These are phyloP conservation scores for Mamestra configurata DNA, from an alignment of 1,140 invertebrate genomes.

Conservation along the genomic window DNA sequence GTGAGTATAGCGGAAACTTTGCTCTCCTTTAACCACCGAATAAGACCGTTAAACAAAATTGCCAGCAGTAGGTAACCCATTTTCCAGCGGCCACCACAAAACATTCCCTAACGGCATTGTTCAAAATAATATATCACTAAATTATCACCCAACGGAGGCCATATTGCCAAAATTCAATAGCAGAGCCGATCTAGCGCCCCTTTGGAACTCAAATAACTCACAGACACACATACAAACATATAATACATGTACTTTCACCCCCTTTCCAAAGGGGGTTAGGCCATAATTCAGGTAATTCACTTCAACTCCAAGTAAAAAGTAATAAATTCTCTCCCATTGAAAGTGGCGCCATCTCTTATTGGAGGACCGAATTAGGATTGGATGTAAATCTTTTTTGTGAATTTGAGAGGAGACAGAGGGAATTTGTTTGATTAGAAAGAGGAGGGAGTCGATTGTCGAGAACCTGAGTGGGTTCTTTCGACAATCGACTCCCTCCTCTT, in stretches of 20 bases:
- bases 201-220: conserved; percentile 10
- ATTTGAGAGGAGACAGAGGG: neutral
- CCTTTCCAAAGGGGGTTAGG: neutral
- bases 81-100: neutral
- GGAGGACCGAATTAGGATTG: neutral
- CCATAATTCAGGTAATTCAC: conserved; percentile 40
- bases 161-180: conserved; percentile 23
- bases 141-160: conserved; percentile 12
- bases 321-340: conserved; percentile 7
- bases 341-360: conserved; percentile 26
- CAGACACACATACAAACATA: neutral
- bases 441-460: neutral
- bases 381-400: conserved; percentile 17
- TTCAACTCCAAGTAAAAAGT: conserved; percentile 16
- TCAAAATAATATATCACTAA: conserved; percentile 2
- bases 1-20: neutral
- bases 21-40: neutral
- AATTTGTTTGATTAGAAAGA: neutral
- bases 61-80: neutral
- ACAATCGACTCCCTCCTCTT: no score
- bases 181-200: neutral
- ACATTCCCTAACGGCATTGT: conserved; percentile 9
- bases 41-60: neutral
- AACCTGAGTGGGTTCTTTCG: neutral
- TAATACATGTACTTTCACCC: neutral